Base-by-base conservation (phyloP, 2,888 invertebrate genomes). In the Eupithecia exiguata region DNA sequence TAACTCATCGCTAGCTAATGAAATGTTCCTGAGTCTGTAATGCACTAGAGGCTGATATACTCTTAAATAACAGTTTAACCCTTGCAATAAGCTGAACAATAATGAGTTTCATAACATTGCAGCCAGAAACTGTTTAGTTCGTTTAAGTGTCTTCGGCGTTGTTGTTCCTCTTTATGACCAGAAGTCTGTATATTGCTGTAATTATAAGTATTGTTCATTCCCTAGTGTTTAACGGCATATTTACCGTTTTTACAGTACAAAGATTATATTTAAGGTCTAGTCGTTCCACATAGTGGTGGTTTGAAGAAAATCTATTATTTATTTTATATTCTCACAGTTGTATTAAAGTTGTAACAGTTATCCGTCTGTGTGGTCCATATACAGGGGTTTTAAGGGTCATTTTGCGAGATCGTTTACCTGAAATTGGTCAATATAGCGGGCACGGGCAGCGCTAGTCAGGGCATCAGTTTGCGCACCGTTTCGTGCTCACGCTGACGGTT, bases 401-500 rank as follows among this genome's bases (percentile, higher is more conserved):
- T 78, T 77, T 78, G 61, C 62, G 72, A 58, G 77, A 77, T 77
- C 77, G 72, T 75, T 78, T 78, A 77, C 75, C 74, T 74, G 78
- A 84, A 84, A 84, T 84, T 84, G 84, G 81, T 80, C 82, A 79
- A 78, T 82, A 81, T 82, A 79, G 81, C 82, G 80, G 78, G 81
- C 77, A 53, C 36, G 65, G 65, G 36, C 38, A 71, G 78, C 58
- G 72, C 72, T 77, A 74, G 74, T 81, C 82, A 83, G 81, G 79
- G 81, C 85, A 85, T 88, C 88, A 86, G 84, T 85, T 86, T 82
- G 84, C 82, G 81, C 80, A 80, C 85, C 82, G 84, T 85, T 87
- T 84, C 87, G 85, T 87, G 86, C 84, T 65, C 81, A 81, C 77
- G 78, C 71, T 86, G 89, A 89, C 91, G 86, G 86, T 88, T 92